These are phyloP conservation scores for Circaetus gallicus DNA, from an alignment of 2,113 vertebrate genomes.

Conservation along the genomic window DNA sequence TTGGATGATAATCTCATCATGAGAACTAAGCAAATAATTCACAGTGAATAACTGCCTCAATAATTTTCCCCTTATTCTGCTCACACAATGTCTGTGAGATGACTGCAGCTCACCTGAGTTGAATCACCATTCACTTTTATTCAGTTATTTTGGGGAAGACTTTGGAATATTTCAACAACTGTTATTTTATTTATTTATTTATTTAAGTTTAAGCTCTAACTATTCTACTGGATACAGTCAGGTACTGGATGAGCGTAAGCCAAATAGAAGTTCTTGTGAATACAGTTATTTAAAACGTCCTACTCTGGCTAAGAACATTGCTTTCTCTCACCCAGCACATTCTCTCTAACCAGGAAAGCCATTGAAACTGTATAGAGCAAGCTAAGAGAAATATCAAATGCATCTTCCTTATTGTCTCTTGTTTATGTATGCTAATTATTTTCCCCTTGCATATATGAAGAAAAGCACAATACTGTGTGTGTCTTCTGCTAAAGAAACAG, in stretches of 20 bases:
- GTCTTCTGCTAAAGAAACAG: neutral
- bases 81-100: neutral
- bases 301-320: neutral
- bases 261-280: neutral
- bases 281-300: neutral
- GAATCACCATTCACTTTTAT: neutral
- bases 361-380: neutral
- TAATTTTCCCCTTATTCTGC: neutral
- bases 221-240: neutral
- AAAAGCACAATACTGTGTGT: accelerated
- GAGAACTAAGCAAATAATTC: neutral
- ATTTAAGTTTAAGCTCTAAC: neutral
- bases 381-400: neutral
- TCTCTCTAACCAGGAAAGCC: neutral
- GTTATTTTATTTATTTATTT: neutral
- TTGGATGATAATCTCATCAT: neutral
- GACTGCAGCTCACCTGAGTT: neutral
- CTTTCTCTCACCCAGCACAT: neutral
- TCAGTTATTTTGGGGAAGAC: neutral
- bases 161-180: neutral
- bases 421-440: neutral
- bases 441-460: neutral
- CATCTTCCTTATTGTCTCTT: neutral
- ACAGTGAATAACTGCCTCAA: neutral
- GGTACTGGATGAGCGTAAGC: neutral